A percentile compares a stretch with the other conserved stretches of the same genome.
Conservation (phyloP, 2,888 invertebrate species). For the Asteroscopus sphinx region DNA sequence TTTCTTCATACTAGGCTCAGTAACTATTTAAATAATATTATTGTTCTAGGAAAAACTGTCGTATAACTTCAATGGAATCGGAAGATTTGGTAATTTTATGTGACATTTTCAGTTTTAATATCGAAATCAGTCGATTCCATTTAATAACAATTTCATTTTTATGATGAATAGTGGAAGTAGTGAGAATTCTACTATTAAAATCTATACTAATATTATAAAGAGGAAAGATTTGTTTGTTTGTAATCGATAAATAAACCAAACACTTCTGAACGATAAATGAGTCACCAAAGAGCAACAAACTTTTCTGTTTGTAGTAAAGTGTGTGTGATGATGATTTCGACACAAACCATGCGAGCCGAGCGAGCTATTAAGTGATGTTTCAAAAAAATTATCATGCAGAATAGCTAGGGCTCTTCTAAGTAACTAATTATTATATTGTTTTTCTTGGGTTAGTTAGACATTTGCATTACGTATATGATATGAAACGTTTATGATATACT, state of each 20-base stretch:
- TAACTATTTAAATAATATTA: background rate
- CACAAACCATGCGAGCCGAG: conserved; percentile 7
- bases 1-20: too few relatives aligned
- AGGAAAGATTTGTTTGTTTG: too few relatives aligned
- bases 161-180: too few relatives aligned
- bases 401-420: background rate
- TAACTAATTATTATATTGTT: background rate
- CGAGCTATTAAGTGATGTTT: conserved; percentile 14
- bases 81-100: conserved; percentile 6
- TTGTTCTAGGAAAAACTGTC: conserved; percentile 8
- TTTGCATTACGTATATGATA: too few relatives aligned
- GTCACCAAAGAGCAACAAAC: conserved; percentile 56
- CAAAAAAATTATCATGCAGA: background rate
- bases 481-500: too few relatives aligned
- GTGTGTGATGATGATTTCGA: conserved; percentile 23
- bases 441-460: too few relatives aligned
- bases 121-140: background rate
- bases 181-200: too few relatives aligned
- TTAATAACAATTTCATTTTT: too few relatives aligned
- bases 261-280: conserved; percentile 55
- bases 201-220: too few relatives aligned
- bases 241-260: conserved; percentile 51
- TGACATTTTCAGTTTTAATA: conserved; percentile 19
- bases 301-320: conserved; percentile 31
- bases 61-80: background rate